Evolutionary conservation across 1,140 invertebrate species (phyloP), one percentile per base, ranked within the genome.

Genomic region (Halictus rubicundus): DNA sequence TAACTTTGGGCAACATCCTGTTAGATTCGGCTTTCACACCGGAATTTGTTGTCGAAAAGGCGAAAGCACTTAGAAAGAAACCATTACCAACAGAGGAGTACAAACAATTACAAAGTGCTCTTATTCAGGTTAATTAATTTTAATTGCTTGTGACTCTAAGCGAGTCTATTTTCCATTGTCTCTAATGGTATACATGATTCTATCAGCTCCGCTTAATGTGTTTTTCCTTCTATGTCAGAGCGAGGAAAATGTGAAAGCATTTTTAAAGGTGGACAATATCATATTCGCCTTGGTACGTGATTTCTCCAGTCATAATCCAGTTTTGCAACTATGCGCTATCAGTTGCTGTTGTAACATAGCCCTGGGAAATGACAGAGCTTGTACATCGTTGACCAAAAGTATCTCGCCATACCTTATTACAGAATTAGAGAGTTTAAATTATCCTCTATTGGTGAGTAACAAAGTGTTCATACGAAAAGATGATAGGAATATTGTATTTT

Each of bases 261-360:
- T 93, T 80, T 69, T 93, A 1, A 86, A 88, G 78, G 86, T 92
- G 8, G 77, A 89, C 37, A 85, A 90, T 68, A 80, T 88, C 42
- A 76, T 93, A 57, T 76, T 87, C 75, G 76, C 88, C 0, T 71
- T 93, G 16, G 86, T 89, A 23, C 84, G 92, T 65, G 90, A 92
- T 81, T 74, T 93, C 2, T 91, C 89, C n/a, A 82, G 90, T n/a
- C 79, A 57, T 9, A 88, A 91, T 83, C 75, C 89, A n/a, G 82
- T 74, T 39, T 65, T 90, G 12, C 90, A 93, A 71, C 78, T 93
- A 23, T 71, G 79, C 32, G 91, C 93, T 61, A 89, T 88, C 0
- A 90, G 88, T 84, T 93, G 92, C 71, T 92, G 90, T 76, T 93
- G 93, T 75, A 94, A 94, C 74, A 88, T 94, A 71, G 82, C 93